A percentile compares a stretch with the other conserved stretches of the same genome.
Evolutionary conservation across 2,888 invertebrate species (phyloP).

Genomic region (Acleris literana): DNA sequence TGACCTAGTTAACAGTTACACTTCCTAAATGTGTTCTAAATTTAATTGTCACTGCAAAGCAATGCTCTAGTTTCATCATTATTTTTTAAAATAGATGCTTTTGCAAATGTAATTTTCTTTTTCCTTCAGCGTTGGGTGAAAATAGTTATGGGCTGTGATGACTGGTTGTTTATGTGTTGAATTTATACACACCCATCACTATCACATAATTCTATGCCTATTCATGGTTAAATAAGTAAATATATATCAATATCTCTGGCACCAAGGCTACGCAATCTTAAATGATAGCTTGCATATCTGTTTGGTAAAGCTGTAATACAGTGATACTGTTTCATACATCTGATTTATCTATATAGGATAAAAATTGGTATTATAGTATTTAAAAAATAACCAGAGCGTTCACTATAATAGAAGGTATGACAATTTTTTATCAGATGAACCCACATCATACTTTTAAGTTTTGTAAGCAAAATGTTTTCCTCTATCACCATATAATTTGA

Average conservation of each 20-base stretch:
- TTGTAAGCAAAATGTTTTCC: no score
- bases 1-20: constrained; percentile 67
- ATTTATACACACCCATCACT: no score
- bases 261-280: constrained; percentile 57
- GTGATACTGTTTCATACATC: constrained; percentile 28
- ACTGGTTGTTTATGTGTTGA: no score
- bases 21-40: constrained; percentile 71
- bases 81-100: constrained; percentile 5
- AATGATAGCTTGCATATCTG: constrained; percentile 39
- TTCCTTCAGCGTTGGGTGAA: no score
- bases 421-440: no score
- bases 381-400: background rate
- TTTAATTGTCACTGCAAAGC: constrained; percentile 65
- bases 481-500: no score
- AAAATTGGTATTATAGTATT: background rate
- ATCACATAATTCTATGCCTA: background rate
- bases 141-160: no score
- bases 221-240: constrained; percentile 23
- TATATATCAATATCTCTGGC: constrained; percentile 44
- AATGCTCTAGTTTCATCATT: constrained; percentile 54
- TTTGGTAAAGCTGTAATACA: constrained; percentile 11
- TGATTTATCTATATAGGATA: constrained; percentile 12
- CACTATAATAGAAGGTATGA: no score
- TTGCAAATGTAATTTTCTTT: no score
- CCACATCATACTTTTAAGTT: no score